Base-by-base conservation (phyloP, 2,113 vertebrate species). In the Uropsilus gracilis region DNA sequence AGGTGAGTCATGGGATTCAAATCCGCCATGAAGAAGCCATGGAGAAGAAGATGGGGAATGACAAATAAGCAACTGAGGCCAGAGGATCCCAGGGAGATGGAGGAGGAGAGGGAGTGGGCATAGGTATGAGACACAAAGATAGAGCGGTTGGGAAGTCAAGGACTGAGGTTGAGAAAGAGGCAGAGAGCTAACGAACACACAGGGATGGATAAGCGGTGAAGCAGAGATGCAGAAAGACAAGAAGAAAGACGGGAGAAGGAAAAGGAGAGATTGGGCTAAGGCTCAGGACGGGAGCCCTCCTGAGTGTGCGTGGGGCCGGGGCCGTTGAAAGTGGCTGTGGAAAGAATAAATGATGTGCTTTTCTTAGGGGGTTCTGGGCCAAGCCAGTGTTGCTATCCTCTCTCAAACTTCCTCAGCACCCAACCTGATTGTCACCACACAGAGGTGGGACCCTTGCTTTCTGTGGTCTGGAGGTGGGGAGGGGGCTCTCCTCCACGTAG, bases 311-410 rank as follows among this genome's bases (percentile, higher is more conserved):
- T 9, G 30, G 92, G 89, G 32, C 16, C 77, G 53, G 86, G 81
- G 82, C 71, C 39, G 3, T 18, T 18, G 83, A 72, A 59, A 76
- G 59, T 18, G 39, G 48, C 81, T 42, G 20, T 4, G 48, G 92
- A 83, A 94, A 87, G 94, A 95, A 93, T 63, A 76, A 73, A 55
- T 22, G 53, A 55, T 24, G 6, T 4, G 30, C 24, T 72, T 80
- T 92, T 72, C 86, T 73, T 82, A 17, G 66, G 63, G 63, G 50
- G n/a, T 28, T 28, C 68, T 17, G 85, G 61, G 68, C 77, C 20
- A 72, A 48, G 44, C 64, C 63, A 88, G 71, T 64, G 39, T 32
- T 92, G n/a, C 0, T 17, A 46, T 59, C 26, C 69, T 88, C 53
- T 30, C 86, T 55, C 22, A n/a, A 64, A 59, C 18, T 0, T 6